These are phyloP conservation scores for Phaethornis superciliosus DNA, from an alignment of 2,113 vertebrate genomes.

Conservation along the genomic window DNA sequence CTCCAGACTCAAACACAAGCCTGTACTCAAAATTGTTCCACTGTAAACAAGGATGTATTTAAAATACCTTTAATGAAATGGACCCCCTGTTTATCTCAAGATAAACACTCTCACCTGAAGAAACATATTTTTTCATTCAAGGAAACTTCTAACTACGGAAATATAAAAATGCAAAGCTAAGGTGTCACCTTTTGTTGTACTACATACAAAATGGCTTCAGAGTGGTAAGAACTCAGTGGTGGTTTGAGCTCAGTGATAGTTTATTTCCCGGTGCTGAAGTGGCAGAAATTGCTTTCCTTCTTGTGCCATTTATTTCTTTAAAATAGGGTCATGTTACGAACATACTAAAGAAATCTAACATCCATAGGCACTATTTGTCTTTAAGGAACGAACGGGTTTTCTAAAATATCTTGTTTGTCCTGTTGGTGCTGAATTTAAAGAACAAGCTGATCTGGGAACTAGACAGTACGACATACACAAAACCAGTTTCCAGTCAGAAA, in stretches of 20 bases:
- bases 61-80: neutral
- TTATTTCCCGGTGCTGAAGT: neutral
- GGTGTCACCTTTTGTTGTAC: neutral
- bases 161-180: fast-evolving
- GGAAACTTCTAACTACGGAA: neutral
- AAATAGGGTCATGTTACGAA: neutral
- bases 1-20: neutral
- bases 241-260: neutral
- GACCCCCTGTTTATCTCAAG: neutral
- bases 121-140: neutral
- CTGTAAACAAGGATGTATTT: neutral
- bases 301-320: neutral
- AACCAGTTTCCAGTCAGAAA: neutral
- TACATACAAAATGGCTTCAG: neutral
- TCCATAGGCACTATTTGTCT: neutral
- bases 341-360: neutral
- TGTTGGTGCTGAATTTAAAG: neutral
- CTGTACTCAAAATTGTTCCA: neutral
- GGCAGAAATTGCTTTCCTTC: neutral
- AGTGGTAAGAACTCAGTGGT: neutral
- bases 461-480: neutral
- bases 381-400: neutral
- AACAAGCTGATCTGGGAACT: neutral
- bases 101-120: neutral
- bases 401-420: neutral